These are phyloP conservation scores for Hoplostethus mediterraneus DNA, from an alignment of 2,797 vertebrate genomes.

Conservation along the genomic window DNA sequence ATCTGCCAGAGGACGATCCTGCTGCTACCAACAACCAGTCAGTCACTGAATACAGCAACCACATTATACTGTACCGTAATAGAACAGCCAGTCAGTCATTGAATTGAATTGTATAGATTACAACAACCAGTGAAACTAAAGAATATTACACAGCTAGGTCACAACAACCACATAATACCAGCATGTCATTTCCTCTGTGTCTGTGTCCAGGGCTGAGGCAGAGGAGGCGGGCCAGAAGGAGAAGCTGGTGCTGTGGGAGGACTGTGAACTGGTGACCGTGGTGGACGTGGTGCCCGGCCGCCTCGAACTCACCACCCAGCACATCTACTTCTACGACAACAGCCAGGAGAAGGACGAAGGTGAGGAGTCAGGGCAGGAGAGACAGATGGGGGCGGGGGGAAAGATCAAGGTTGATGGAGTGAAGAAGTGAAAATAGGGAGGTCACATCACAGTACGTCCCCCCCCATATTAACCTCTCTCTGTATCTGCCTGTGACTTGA, in stretches of 20 bases:
- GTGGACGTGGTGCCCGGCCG: conserved; percentile 93
- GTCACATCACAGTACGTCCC: neutral
- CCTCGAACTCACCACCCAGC: conserved; percentile 95
- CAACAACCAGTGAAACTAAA: no score
- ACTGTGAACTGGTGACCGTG: conserved; percentile 95
- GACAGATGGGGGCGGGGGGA: no score
- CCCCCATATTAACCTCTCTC: neutral
- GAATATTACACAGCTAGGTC: no score
- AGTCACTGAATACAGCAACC: conserved; percentile 48
- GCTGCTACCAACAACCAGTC: conserved; percentile 81
- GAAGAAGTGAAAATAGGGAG: no score
- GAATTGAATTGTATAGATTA: neutral
- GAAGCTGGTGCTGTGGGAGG: conserved; percentile 93
- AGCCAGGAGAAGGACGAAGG: conserved; percentile 97
- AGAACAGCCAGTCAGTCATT: neutral
- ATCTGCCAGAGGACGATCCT: conserved; percentile 92
- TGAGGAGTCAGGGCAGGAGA: conserved; percentile 57
- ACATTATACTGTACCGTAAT: neutral
- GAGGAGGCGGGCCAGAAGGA: conserved; percentile 95
- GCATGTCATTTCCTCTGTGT: neutral
- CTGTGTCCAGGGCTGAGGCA: conserved; percentile 82
- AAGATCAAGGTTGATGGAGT: no score
- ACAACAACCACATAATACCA: no score
- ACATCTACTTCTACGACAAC: conserved; percentile 96
- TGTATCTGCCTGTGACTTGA: neutral